Conservation (phyloP, 2,888 invertebrate genomes). For the Acrocera orbiculus region DNA sequence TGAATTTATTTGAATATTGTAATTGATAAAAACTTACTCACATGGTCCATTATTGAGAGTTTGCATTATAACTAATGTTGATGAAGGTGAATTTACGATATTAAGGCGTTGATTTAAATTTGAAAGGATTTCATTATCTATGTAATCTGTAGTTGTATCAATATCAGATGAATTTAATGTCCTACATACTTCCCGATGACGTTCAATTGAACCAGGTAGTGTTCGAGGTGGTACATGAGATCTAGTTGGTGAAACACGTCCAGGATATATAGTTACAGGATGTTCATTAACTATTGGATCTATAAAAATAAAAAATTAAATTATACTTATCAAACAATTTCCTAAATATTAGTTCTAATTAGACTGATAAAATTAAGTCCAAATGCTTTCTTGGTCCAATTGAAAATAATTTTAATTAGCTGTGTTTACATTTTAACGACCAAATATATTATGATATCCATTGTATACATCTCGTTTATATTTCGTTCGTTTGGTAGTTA, state of each 20-base stretch:
- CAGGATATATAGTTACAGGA: constrained; percentile 48
- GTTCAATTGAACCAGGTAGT: constrained; percentile 51
- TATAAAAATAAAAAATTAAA: constrained; percentile 11
- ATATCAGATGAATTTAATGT: constrained; percentile 19
- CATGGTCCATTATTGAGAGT: neutral
- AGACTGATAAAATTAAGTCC: too few species aligned
- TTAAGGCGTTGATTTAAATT: constrained; percentile 7
- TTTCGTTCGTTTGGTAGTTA: too few species aligned
- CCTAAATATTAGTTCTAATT: too few species aligned
- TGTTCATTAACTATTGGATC: constrained; percentile 39
- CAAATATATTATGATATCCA: too few species aligned
- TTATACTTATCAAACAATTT: too few species aligned
- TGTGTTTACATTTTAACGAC: too few species aligned
- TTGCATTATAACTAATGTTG: constrained; percentile 24
- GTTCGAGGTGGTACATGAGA: constrained; percentile 47
- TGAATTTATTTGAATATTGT: constrained; percentile 1
- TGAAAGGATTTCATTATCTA: constrained; percentile 3
- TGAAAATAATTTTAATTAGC: too few species aligned
- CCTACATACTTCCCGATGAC: constrained; percentile 63
- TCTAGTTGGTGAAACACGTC: constrained; percentile 25
- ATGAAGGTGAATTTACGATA: constrained; percentile 25
- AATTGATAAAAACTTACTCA: neutral
- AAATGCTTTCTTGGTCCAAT: too few species aligned
- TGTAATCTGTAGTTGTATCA: constrained; percentile 1
- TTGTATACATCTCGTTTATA: too few species aligned